Percentiles rank a stretch among this genome's conserved stretches.
These are phyloP conservation scores for Sphenodon punctatus DNA, from an alignment of 2,797 vertebrate genomes.

Conservation along the genomic window DNA sequence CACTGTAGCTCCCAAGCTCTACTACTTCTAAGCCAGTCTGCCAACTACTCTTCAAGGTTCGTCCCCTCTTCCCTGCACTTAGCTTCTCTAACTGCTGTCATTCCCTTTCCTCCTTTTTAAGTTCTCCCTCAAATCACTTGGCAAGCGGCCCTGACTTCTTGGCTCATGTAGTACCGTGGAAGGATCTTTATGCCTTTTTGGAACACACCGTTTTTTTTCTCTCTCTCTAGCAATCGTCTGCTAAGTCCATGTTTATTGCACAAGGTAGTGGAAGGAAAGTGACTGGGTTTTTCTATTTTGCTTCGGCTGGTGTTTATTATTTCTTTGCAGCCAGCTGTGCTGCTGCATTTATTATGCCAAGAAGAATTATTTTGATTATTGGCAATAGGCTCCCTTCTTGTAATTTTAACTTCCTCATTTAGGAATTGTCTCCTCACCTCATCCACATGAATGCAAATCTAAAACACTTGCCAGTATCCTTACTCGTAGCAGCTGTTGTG, in stretches of 20 bases:
- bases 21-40: neutral
- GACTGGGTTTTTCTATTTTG: constrained; percentile 13
- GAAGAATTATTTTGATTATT: constrained; percentile 74
- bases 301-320: constrained; percentile 56
- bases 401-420: constrained; percentile 67
- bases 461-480: constrained; percentile 39
- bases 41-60: neutral
- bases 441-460: constrained; percentile 58
- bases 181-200: no score
- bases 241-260: constrained; percentile 42
- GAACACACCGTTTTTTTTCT: no score
- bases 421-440: constrained; percentile 59
- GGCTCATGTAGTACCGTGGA: no score
- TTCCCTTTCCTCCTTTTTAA: no score
- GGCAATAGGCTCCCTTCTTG: constrained; percentile 62
- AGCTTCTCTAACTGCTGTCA: no score
- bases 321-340: constrained; percentile 57
- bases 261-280: constrained; percentile 52
- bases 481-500: constrained; percentile 56
- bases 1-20: neutral
- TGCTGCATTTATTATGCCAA: constrained; percentile 56
- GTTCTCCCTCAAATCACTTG: no score
- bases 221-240: neutral
- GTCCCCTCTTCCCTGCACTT: no score
- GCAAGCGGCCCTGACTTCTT: no score